Base-by-base conservation (phyloP, 2,797 vertebrate species). In the Amniataba percoides region DNA sequence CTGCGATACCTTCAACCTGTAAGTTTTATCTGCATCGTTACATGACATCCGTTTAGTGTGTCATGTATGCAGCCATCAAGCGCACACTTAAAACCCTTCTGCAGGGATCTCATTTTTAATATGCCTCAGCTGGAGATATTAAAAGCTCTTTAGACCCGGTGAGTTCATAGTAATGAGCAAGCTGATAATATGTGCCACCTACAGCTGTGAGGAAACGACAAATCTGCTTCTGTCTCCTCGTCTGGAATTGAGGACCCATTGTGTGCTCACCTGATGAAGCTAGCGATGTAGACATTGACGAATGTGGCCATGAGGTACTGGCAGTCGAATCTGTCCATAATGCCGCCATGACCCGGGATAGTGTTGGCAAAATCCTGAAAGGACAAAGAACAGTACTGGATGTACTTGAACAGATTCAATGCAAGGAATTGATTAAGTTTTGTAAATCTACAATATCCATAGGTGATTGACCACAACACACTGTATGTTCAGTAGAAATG, bases 301-400 rank as follows among this genome's bases (percentile, higher is more conserved):
- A 99, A 99, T 11, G 98, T 99, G 48, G 98, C 98, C 98, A 99
- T 99, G 86, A 99, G 95, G 89, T 99, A 99, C 90, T 99, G 98
- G 81, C 98, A 99, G 95, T 99, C 98, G 2, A 99, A 99, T 52
- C 98, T 95, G 81, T 99, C 98, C 98, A 99, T 99, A 77, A 99
- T 99, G 15, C 98, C 98, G 8, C 98, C 98, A 0, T 99, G 98
- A 4, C 98, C 98, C 0, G 98, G 98, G 82, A 99, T 99, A 15
- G 98, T 99, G 94, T 98, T 97, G 87, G 98, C 98, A 91, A 99
- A 99, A 87, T 99, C 98, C 98, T 99, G 90, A 31, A 68, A 55
- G 42, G 27, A 79, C 11, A 67, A 58, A 69, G 2, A 3, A 75
- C 4, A 78, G 7, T 12, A 15, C 2, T 31, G 27, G 27, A 19